Evolutionary conservation across 1,140 invertebrate species (phyloP), one percentile per base, ranked within the genome.

Genomic region (Nylanderia fulva): DNA sequence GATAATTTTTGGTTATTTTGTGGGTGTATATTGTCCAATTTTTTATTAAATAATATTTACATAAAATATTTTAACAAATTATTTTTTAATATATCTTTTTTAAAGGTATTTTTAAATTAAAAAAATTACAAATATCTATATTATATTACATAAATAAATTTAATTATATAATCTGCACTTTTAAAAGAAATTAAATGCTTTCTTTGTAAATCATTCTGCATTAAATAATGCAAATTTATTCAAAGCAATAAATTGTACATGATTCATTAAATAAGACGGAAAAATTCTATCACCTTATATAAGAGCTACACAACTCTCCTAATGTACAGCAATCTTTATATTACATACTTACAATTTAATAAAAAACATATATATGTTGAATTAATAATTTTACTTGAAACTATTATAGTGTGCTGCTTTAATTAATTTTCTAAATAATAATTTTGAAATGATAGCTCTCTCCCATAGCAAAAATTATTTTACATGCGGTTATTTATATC

Each of bases 61-160:
- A 77, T 79, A 68, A 79, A 68, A 68, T 18, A 39, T 11, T n/a
- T n/a, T n/a, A n/a, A n/a, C 13, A 7, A 5, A 18, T 42, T 29
- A 18, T 54, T 54, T 54, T 61, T 18, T 29, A 58, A 24, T 13
- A 21, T 9, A 60, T 42, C 18, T 42, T 18, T 29, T 9, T 18
- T 24, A 36, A 58, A 42, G 1, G 8, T 15, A 58, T n/a, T 56
- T 6, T 42, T 42, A 42, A 42, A 11, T 42, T 11, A 0, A 42
- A 21, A 11, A 54, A 29, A 69, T 29, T 33, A 33, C 29, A 33
- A 33, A 1, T 33, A 33, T 1, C 8, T 24, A 18, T 24, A 18
- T 58, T 56, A n/a, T 24, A 8, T 15, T 58, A 74, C 21, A 54
- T 58, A 58, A 58, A 42, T 60, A 29, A 75, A 42, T 56, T 2